Percentiles rank a stretch among this genome's conserved stretches.
These are phyloP conservation scores for Dysdera silvatica DNA, from an alignment of 1,140 invertebrate species.

Conservation along the genomic window DNA sequence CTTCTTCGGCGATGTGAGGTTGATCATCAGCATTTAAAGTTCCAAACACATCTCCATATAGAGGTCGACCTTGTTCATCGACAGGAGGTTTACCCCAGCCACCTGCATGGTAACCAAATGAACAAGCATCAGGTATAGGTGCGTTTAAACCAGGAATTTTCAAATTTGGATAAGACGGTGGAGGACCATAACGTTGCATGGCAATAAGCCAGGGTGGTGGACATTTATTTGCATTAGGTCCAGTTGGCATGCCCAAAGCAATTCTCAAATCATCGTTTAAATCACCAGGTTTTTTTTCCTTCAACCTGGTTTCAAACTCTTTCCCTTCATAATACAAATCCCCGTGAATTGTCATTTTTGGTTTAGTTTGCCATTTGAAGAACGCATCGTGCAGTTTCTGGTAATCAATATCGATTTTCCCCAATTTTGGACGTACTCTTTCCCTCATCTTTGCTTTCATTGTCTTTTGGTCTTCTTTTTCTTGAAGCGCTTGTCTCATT, in stretches of 20 bases:
- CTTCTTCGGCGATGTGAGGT: slow-evolving; percentile 60
- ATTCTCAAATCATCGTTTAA: slow-evolving; percentile 90
- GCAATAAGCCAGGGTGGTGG: slow-evolving; percentile 99
- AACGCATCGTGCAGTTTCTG: slow-evolving; percentile 99
- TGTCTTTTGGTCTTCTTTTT: slow-evolving; percentile 94
- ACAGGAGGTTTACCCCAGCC: slow-evolving; percentile 99
- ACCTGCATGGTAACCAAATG: slow-evolving; percentile 97
- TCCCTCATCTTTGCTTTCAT: slow-evolving; percentile 98
- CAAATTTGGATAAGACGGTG: slow-evolving; percentile 96
- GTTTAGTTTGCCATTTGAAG: slow-evolving; percentile 99
- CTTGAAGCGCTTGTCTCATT: slow-evolving; percentile 96
- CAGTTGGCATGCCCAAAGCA: slow-evolving; percentile 96
- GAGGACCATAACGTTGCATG: slow-evolving; percentile 98
- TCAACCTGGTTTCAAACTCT: slow-evolving; percentile 94
- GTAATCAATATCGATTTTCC: slow-evolving; percentile 99
- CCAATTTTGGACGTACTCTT: slow-evolving; percentile 89
- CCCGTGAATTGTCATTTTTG: slow-evolving; percentile 96
- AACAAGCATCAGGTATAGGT: slow-evolving; percentile 89
- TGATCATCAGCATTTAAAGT: slow-evolving; percentile 29
- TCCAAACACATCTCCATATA: slow-evolving; percentile 99
- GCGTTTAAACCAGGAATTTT: slow-evolving; percentile 92
- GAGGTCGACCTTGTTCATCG: slow-evolving; percentile 91
- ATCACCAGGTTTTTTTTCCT: slow-evolving; percentile 98
- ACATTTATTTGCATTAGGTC: slow-evolving; percentile 58
- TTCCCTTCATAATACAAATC: slow-evolving; percentile 99